Percentiles rank a stretch among this genome's conserved stretches.
Evolutionary conservation across 2,113 vertebrate genomes (phyloP).

Genomic region (Camelus bactrianus): DNA sequence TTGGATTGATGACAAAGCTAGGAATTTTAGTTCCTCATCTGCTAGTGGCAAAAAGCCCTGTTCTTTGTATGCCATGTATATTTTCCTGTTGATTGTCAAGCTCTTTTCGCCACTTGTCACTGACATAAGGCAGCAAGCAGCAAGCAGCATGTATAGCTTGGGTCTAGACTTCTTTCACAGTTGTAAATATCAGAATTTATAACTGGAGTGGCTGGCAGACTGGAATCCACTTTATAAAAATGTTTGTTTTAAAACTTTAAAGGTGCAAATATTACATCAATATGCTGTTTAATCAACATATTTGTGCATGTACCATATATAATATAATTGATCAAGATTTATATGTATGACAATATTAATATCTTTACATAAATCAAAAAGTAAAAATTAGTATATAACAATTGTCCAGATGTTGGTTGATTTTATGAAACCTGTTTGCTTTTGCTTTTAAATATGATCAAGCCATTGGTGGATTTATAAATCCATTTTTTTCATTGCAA

Average conservation of each 20-base stretch:
- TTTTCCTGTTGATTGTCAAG: conserved; percentile 24
- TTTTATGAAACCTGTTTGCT: conserved; percentile 31
- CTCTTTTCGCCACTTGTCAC: neutral
- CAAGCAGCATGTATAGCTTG: neutral
- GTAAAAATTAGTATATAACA: conserved; percentile 25
- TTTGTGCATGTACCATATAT: neutral
- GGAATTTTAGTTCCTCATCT: conserved; percentile 28
- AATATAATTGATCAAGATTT: neutral
- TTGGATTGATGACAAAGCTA: conserved; percentile 22
- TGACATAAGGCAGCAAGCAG: neutral
- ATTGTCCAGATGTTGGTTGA: conserved; percentile 1
- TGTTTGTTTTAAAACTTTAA: conserved; percentile 35
- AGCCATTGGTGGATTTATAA: neutral
- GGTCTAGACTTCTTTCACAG: neutral
- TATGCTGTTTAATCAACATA: neutral
- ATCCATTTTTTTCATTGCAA: conserved; percentile 11
- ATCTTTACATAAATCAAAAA: conserved; percentile 9
- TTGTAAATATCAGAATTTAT: conserved; percentile 44
- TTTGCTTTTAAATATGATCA: conserved; percentile 51
- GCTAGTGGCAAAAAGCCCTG: neutral
- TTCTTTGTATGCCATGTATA: neutral
- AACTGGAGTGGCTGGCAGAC: neutral
- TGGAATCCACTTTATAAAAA: conserved; percentile 44
- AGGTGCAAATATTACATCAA: conserved; percentile 15
- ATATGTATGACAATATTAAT: conserved; percentile 19